Conservation (phyloP, 2,888 invertebrate genomes). For the Drosophila neotestacea region DNA sequence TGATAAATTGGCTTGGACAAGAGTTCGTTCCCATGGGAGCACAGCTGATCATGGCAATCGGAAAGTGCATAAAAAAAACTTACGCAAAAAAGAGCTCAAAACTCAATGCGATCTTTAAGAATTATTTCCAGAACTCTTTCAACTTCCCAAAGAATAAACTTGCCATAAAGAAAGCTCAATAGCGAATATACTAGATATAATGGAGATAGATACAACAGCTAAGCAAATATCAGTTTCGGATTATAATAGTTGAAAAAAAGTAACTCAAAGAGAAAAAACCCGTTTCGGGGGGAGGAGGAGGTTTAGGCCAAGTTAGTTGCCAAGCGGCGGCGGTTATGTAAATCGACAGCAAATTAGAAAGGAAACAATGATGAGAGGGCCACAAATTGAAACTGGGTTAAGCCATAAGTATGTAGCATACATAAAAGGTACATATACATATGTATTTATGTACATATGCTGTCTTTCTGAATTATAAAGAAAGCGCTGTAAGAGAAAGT, state of each 20-base stretch:
- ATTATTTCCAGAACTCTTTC: background rate
- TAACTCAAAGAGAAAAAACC: slow-evolving; percentile 39
- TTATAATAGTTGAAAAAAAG: background rate
- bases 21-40: background rate
- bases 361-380: slow-evolving; percentile 60
- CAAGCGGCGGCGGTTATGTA: slow-evolving; percentile 64
- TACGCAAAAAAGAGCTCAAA: background rate
- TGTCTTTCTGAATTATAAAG: slow-evolving; percentile 46
- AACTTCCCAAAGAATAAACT: background rate
- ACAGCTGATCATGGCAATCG: background rate
- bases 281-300: slow-evolving; percentile 44
- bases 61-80: background rate
- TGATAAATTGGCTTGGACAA: background rate
- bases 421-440: slow-evolving; percentile 16
- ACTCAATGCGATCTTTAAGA: background rate
- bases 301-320: slow-evolving; percentile 33
- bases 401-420: slow-evolving; percentile 26
- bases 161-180: background rate
- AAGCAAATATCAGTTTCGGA: slow-evolving; percentile 43
- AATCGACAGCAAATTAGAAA: slow-evolving; percentile 69
- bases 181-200: background rate
- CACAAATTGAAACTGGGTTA: slow-evolving; percentile 61
- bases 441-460: background rate
- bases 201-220: slow-evolving; percentile 33
- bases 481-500: slow-evolving; percentile 64